phyloP scores from a whole-genome alignment of 2,797 vertebrate genomes.

The Pristis pectinata region DNA sequence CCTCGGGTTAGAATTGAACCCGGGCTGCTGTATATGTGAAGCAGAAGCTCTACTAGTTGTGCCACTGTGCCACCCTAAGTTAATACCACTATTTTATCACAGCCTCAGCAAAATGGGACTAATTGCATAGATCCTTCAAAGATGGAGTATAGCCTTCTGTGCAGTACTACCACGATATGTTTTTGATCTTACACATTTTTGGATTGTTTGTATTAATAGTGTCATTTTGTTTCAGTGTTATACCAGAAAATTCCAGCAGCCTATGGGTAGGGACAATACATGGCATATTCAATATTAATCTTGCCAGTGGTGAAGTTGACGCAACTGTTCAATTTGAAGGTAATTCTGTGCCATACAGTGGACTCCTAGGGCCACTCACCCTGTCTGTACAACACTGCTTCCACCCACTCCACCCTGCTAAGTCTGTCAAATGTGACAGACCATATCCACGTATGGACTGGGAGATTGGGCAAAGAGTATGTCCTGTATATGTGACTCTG shows the following conservation, averaged over 20 bases:
- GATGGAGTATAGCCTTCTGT: background rate
- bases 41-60: too few relatives aligned
- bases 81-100: background rate
- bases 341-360: constrained; percentile 44
- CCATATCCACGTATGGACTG: too few relatives aligned
- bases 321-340: constrained; percentile 65
- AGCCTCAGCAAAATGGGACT: background rate
- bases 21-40: too few relatives aligned
- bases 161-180: background rate
- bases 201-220: background rate
- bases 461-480: too few relatives aligned
- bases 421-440: too few relatives aligned
- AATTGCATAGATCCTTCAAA: background rate
- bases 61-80: background rate
- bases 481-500: too few relatives aligned
- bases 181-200: background rate
- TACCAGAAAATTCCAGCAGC: constrained; percentile 48
- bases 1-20: too few relatives aligned
- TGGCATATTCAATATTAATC: constrained; percentile 71
- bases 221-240: constrained; percentile 42
- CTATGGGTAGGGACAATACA: constrained; percentile 74
- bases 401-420: too few relatives aligned
- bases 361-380: too few relatives aligned
- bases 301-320: constrained; percentile 69
- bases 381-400: too few relatives aligned